Evolutionary conservation across 2,113 vertebrate species (phyloP), one percentile per base, ranked within the genome.

Genomic region (Pseudorhombus dupliciocellatus): DNA sequence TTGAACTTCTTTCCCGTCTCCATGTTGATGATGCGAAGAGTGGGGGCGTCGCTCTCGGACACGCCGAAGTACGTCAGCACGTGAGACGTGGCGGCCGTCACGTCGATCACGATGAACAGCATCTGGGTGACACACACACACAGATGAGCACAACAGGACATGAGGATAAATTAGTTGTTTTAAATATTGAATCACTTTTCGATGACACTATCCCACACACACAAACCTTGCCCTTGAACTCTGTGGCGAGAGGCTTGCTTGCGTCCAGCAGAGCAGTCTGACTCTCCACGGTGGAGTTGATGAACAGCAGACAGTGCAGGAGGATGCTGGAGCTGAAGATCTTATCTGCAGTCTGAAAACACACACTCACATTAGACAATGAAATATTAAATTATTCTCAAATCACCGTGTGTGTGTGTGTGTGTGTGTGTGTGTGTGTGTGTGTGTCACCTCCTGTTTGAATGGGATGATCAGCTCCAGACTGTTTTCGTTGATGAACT

Each of bases 241-340:
- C 37, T 11, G 85, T 76, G 18, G 95, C 96, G 0, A 92, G 89
- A 2, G 81, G 58, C 54, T 58, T 82, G 72, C 89, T 90, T 18
- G 84, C 69, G 0, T 87, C 88, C 64, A 80, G 51, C 66, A 97
- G 80, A 0, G 57, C 60, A 60, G 31, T 81, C 58, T 98, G 95
- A 0, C 68, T 62, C 0, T 91, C 70, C 0, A 87, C 85, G 0
- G 93, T 94, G 68, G 93, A 93, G 84, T 98, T 97, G 84, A 98
- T 78, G 79, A 99, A 97, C 31, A 99, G 93, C 84, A 99, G 90
- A 77, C 93, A 85, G 86, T 99, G 97, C 56, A 95, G 89, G 4
- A 69, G 90, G 70, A 98, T 89, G 60, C 80, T 93, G 25, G 94
- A 94, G 5, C 51, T 20, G 1, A 98, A 99, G 80, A 99, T 97